Evolutionary conservation across 2,113 vertebrate species (phyloP).

Genomic region (Nerophis lumbriciformis): DNA sequence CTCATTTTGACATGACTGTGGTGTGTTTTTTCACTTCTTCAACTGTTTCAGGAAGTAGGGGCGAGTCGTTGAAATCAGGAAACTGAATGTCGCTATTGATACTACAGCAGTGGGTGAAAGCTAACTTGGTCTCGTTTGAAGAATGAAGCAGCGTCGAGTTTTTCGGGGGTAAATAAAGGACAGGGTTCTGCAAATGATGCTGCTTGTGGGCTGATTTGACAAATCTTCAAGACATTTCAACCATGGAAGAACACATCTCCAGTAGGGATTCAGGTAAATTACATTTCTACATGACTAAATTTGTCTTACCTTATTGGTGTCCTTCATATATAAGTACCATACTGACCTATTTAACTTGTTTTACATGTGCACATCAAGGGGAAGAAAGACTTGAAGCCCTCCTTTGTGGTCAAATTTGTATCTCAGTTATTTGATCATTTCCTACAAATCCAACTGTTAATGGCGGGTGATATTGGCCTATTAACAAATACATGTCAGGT

Average conservation of each 20-base stretch:
- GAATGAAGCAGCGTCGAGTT: neutral
- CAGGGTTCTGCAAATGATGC: constrained; percentile 21
- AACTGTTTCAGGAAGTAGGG: constrained; percentile 74
- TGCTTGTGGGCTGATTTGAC: constrained; percentile 22
- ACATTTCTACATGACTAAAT: neutral
- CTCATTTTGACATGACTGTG: constrained; percentile 18
- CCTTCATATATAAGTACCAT: no score
- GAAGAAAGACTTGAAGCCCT: constrained; percentile 33
- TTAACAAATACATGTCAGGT: constrained; percentile 25
- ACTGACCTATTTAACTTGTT: neutral
- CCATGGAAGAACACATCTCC: constrained; percentile 49
- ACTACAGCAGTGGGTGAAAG: constrained; percentile 32
- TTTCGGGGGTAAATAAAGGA: neutral
- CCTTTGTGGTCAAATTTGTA: constrained; percentile 15
- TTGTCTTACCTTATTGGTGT: neutral
- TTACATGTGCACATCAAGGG: constrained; percentile 26
- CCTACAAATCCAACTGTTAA: constrained; percentile 3
- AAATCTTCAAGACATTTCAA: constrained; percentile 14
- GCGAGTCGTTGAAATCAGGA: constrained; percentile 68
- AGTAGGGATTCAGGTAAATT: constrained; percentile 45
- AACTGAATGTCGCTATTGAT: constrained; percentile 69
- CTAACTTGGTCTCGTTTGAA: constrained; percentile 19
- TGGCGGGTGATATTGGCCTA: neutral
- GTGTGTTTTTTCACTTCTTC: constrained; percentile 56
- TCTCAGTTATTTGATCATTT: constrained; percentile 1